phyloP scores from a whole-genome alignment of 2,113 vertebrate species.

The Petrocephalus zakoni region DNA sequence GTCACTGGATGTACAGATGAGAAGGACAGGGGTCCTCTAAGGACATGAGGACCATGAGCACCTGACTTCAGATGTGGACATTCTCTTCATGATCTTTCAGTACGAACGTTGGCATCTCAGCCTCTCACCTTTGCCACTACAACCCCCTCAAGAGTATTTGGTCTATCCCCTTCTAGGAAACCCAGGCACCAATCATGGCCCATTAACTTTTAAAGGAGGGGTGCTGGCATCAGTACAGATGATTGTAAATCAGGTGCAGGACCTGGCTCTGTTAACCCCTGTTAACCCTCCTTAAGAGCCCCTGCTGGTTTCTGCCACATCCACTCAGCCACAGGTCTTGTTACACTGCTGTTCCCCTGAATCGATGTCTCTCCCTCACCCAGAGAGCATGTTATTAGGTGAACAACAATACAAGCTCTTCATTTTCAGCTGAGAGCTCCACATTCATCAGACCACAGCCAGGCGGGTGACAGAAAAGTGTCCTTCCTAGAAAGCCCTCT shows the following conservation, averaged over 20 bases:
- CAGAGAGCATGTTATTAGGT: background rate
- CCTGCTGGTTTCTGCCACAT: background rate
- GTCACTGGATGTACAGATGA: background rate
- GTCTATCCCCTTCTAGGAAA: background rate
- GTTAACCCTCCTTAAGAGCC: background rate
- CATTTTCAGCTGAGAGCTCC: background rate
- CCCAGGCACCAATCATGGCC: background rate
- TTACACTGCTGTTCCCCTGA: background rate
- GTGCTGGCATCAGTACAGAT: background rate
- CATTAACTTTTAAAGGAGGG: background rate
- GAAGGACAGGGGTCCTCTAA: background rate
- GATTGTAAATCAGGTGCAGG: background rate
- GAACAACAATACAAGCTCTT: background rate
- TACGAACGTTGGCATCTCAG: background rate
- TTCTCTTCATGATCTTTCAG: background rate
- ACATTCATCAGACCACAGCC: background rate
- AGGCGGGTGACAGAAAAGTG: background rate
- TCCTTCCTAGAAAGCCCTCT: background rate
- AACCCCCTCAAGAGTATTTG: background rate
- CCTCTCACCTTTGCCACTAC: background rate
- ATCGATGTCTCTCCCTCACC: background rate
- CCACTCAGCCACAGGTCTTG: background rate
- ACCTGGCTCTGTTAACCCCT: background rate
- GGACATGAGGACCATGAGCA: background rate
- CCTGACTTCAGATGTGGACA: background rate